Base-by-base conservation (phyloP, 2,888 invertebrate species). In the Agapostemon virescens region DNA sequence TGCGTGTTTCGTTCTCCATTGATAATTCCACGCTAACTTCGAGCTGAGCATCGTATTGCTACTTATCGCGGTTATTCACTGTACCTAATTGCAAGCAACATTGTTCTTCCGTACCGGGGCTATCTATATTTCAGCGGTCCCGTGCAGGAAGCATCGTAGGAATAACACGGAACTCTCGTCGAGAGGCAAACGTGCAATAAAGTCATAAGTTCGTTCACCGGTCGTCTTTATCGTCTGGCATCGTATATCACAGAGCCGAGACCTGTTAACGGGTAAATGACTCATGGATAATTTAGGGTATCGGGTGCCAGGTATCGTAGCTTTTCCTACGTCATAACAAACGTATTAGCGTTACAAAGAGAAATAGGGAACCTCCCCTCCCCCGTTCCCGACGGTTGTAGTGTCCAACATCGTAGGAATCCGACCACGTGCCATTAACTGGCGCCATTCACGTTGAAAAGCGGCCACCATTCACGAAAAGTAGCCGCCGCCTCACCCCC, bases 361-460 rank as follows among this genome's bases (percentile, higher is more conserved):
- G 36, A 40, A 7, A 5, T n/a, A 23, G 4, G 64, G 17, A n/a
- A n/a, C n/a, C n/a, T n/a, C n/a, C n/a, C n/a, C n/a, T n/a, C n/a
- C n/a, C n/a, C n/a, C n/a, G n/a, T n/a, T 45, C 42, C 15, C 72
- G 36, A 15, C 66, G 55, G 71, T n/a, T 30, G n/a, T 30, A 20
- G 73, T 66, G 58, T 11, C 69, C n/a, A 40, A 72, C 55, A 69
- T 76, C 58, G 42, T 58, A 61, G 71, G 49, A 82, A 77, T 81
- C 81, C 61, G 13, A 23, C 71, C 77, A 77, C 76, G 81, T 73
- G 75, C 66, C 61, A n/a, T 76, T 79, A 76, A 76, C 33, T n/a
- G 33, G 33, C 33, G 61, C 75, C 61, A 72, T 79, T 23, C 61
- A 52, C 45, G 42, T 67, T 42, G 52, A 52, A 63, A 45, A 66